phyloP scores from a whole-genome alignment of 2,113 vertebrate genomes.

The Talpa occidentalis region DNA sequence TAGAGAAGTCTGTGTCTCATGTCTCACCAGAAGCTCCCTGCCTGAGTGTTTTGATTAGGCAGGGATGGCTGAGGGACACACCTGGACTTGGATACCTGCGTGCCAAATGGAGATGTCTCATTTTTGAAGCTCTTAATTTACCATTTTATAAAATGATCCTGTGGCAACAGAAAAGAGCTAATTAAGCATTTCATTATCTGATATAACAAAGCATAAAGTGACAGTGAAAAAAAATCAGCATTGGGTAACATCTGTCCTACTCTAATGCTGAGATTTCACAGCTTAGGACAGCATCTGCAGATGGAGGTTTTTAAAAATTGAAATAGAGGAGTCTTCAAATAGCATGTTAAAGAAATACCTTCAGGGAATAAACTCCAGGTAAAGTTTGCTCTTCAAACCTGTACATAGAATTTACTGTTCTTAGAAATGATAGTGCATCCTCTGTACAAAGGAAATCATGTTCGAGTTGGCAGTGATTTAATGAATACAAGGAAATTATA shows the following conservation, averaged over 20 bases:
- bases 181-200: slow-evolving; percentile 81
- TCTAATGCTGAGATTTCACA: slow-evolving; percentile 64
- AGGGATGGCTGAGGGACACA: not conserved
- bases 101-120: slow-evolving; percentile 21
- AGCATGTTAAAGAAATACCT: slow-evolving; percentile 77
- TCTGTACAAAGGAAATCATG: slow-evolving; percentile 62
- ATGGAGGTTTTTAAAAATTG: slow-evolving; percentile 57
- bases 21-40: not conserved
- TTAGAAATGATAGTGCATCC: slow-evolving; percentile 72
- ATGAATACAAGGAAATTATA: slow-evolving; percentile 75
- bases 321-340: slow-evolving; percentile 74
- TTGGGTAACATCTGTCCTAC: slow-evolving; percentile 78
- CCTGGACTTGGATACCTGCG: not conserved
- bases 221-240: slow-evolving; percentile 77
- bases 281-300: slow-evolving; percentile 71
- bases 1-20: not conserved
- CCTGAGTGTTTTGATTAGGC: not conserved
- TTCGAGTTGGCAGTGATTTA: slow-evolving; percentile 70
- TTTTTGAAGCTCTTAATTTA: slow-evolving; percentile 71
- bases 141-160: slow-evolving; percentile 78
- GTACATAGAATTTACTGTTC: slow-evolving; percentile 73
- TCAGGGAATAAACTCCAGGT: slow-evolving; percentile 82
- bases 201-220: slow-evolving; percentile 72
- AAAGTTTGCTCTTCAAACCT: slow-evolving; percentile 79
- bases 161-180: slow-evolving; percentile 68